A percentile compares a stretch with the other conserved stretches of the same genome.
These are phyloP conservation scores for Tetragonisca angustula DNA, from an alignment of 2,888 invertebrate species.

Conservation along the genomic window DNA sequence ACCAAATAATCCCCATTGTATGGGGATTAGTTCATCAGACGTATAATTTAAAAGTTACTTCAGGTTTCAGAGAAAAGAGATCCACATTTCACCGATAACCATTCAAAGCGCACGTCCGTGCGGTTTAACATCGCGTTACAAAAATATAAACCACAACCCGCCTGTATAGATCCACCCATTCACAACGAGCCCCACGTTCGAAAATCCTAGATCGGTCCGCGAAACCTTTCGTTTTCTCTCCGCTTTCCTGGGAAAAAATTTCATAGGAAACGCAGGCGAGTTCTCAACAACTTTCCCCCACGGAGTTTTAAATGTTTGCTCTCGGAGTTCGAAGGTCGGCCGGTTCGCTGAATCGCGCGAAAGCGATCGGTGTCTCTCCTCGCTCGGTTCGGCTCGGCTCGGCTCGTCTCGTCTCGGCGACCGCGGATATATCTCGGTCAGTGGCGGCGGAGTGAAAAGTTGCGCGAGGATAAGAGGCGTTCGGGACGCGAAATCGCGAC, in stretches of 20 bases:
- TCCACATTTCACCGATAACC: no score
- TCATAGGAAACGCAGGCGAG: slow-evolving; percentile 3
- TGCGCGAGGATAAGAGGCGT: neutral
- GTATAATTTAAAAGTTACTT: no score
- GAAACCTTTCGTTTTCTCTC: slow-evolving; percentile 11
- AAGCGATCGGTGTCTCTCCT: neutral
- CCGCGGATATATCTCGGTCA: neutral
- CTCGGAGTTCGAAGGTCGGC: neutral
- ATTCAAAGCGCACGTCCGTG: no score
- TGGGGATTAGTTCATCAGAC: no score
- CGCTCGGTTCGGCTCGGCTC: neutral
- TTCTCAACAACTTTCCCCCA: neutral
- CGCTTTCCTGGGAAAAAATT: neutral
- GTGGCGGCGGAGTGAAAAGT: neutral
- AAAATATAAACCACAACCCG: no score
- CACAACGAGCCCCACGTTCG: no score
- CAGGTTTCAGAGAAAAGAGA: no score
- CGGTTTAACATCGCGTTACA: no score
- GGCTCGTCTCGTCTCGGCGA: neutral
- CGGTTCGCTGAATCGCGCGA: neutral
- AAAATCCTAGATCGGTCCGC: no score
- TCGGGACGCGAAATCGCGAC: neutral
- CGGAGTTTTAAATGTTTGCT: slow-evolving; percentile 11
- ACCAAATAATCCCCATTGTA: no score
- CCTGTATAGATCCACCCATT: no score